These are phyloP conservation scores for Sparidentex hasta DNA, from an alignment of 2,797 vertebrate species.

Conservation along the genomic window DNA sequence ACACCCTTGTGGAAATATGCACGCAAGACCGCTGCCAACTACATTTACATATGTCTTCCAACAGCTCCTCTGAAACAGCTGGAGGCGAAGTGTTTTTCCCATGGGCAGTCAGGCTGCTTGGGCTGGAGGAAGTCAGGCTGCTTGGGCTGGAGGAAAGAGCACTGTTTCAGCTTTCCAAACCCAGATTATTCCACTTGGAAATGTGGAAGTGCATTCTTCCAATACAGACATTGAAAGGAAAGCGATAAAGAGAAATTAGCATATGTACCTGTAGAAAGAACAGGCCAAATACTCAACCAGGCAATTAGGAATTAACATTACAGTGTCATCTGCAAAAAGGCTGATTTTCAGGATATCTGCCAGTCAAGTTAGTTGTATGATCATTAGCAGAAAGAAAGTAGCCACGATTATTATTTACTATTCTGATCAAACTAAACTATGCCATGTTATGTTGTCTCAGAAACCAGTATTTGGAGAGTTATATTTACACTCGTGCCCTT, in stretches of 20 bases:
- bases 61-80: constrained; percentile 26
- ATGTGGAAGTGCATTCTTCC: background rate
- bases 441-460: too few species aligned
- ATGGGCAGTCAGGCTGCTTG: constrained; percentile 15
- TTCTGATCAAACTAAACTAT: background rate
- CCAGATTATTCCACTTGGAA: background rate
- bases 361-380: background rate
- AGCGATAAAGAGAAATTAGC: too few species aligned
- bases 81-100: constrained; percentile 51
- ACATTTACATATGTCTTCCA: constrained; percentile 34
- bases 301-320: background rate
- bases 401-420: too few species aligned
- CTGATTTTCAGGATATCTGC: background rate
- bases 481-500: background rate
- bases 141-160: background rate
- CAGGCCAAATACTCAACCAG: background rate
- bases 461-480: background rate
- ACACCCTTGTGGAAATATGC: constrained; percentile 4
- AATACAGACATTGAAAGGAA: too few species aligned
- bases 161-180: background rate
- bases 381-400: background rate
- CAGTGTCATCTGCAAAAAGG: background rate
- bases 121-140: constrained; percentile 9
- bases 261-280: background rate
- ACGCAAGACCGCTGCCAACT: constrained; percentile 15